These are phyloP conservation scores for Mus minutoides DNA, from an alignment of 2,797 vertebrate genomes.

Conservation along the genomic window DNA sequence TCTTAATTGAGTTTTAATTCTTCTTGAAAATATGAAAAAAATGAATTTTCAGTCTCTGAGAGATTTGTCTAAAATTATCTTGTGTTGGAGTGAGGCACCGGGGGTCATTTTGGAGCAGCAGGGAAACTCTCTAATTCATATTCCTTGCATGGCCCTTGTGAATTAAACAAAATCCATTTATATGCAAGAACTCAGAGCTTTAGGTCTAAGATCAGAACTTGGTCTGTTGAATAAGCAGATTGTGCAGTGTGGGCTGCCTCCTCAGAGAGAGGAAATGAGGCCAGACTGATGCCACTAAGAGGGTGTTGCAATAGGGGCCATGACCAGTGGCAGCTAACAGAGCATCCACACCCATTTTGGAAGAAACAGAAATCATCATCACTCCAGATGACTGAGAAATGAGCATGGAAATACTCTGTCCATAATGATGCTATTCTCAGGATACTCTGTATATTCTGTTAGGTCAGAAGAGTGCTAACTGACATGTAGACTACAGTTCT, in stretches of 20 bases:
- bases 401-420: neutral
- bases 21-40: constrained; percentile 71
- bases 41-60: constrained; percentile 73
- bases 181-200: constrained; percentile 58
- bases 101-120: constrained; percentile 77
- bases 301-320: neutral
- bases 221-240: constrained; percentile 52
- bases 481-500: neutral
- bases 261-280: constrained; percentile 14
- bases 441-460: neutral
- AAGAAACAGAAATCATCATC: neutral
- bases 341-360: neutral
- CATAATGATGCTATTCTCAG: neutral
- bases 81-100: constrained; percentile 68
- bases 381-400: neutral
- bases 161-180: constrained; percentile 71
- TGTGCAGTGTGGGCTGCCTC: neutral
- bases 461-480: neutral
- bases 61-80: constrained; percentile 76
- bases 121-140: constrained; percentile 81
- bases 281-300: neutral
- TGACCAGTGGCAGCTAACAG: neutral
- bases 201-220: constrained; percentile 56
- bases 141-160: constrained; percentile 69
- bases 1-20: constrained; percentile 73